Conservation (phyloP, 2,888 invertebrate species). For the Cephus rjabovi region DNA sequence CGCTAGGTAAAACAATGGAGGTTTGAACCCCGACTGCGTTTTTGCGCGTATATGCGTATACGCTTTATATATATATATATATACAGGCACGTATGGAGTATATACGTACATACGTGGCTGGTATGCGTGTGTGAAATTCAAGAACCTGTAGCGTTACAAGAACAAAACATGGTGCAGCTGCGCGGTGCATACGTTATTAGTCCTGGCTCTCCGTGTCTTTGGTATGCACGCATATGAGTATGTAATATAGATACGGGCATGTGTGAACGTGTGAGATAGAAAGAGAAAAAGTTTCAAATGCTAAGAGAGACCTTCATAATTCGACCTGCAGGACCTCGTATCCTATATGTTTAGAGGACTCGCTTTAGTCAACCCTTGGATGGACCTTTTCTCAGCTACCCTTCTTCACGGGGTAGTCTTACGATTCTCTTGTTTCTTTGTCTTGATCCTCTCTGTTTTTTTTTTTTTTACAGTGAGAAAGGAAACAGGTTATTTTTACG, state of each 20-base stretch:
- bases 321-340: neutral
- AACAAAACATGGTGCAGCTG: constrained; percentile 39
- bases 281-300: neutral
- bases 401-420: neutral
- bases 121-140: constrained; percentile 55
- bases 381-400: neutral
- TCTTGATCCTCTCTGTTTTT: neutral
- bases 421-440: neutral
- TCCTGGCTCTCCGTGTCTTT: constrained; percentile 22
- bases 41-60: neutral
- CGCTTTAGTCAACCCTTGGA: neutral
- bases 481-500: neutral
- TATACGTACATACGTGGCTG: constrained; percentile 8
- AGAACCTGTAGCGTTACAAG: constrained; percentile 56
- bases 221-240: constrained; percentile 33
- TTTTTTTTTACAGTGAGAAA: neutral
- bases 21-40: constrained; percentile 6
- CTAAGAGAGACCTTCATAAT: neutral
- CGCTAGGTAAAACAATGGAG: constrained; percentile 61
- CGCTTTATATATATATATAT: neutral
- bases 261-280: constrained; percentile 31
- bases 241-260: constrained; percentile 12
- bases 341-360: neutral
- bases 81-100: neutral
- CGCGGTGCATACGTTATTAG: constrained; percentile 8